These are phyloP conservation scores for Sylvicola fuscatus DNA, from an alignment of 2,888 invertebrate genomes.

Conservation along the genomic window DNA sequence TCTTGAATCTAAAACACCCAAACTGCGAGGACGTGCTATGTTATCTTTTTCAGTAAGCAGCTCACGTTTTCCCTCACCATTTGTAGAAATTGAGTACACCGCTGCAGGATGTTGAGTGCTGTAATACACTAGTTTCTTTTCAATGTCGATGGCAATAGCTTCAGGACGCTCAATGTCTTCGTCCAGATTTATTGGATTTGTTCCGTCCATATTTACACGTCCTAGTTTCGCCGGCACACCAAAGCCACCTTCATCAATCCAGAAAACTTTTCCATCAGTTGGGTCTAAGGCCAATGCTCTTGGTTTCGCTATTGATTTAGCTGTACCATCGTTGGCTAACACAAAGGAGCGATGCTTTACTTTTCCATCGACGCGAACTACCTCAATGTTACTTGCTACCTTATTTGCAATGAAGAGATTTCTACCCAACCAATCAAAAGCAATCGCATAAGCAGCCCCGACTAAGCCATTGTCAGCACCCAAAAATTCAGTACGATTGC, in stretches of 20 bases:
- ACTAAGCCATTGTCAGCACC: slow-evolving; percentile 69
- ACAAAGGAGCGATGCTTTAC: slow-evolving; percentile 66
- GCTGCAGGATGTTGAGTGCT: slow-evolving; percentile 56
- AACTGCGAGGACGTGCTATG: slow-evolving; percentile 57
- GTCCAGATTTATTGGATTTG: slow-evolving; percentile 49
- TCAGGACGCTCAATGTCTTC: slow-evolving; percentile 54
- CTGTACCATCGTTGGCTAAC: slow-evolving; percentile 73
- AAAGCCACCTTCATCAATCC: slow-evolving; percentile 88
- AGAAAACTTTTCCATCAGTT: slow-evolving; percentile 80
- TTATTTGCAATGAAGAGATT: slow-evolving; percentile 87
- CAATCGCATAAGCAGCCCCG: slow-evolving; percentile 76
- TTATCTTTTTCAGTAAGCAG: slow-evolving; percentile 47
- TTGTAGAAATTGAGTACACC: slow-evolving; percentile 47
- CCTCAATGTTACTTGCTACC: slow-evolving; percentile 76
- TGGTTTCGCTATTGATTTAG: slow-evolving; percentile 69
- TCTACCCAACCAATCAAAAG: slow-evolving; percentile 92
- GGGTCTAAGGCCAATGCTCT: slow-evolving; percentile 79
- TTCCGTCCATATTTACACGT: slow-evolving; percentile 86
- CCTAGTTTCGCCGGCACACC: slow-evolving; percentile 79
- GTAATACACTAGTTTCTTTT: slow-evolving; percentile 70
- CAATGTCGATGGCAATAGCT: slow-evolving; percentile 67
- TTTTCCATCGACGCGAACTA: slow-evolving; percentile 69
- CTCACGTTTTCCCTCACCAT: slow-evolving; percentile 45
- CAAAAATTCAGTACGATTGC: slow-evolving; percentile 63
- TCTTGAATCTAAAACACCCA: slow-evolving; percentile 61